These are phyloP conservation scores for Atrichornis clamosus DNA, from an alignment of 2,113 vertebrate genomes.

Conservation along the genomic window DNA sequence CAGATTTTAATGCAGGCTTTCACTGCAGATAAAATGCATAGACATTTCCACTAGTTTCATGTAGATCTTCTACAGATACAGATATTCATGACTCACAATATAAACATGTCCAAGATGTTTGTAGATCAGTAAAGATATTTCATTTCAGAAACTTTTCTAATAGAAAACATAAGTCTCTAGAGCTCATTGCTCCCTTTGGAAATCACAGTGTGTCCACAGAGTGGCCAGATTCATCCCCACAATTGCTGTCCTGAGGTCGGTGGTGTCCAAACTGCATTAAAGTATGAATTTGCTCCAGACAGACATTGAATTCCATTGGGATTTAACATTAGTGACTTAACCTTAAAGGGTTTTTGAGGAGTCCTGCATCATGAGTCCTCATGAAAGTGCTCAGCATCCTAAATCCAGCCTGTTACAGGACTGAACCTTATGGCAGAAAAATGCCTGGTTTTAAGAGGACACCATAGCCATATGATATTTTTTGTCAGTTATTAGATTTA, in stretches of 20 bases:
- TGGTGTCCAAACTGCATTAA: background rate
- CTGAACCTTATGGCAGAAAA: background rate
- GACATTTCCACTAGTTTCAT: background rate
- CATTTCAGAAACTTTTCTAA: background rate
- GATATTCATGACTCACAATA: background rate
- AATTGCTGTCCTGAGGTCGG: background rate
- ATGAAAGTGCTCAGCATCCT: background rate
- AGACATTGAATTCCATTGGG: background rate
- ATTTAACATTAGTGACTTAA: background rate
- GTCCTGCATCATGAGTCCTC: background rate
- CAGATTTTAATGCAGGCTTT: background rate
- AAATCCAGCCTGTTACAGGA: background rate
- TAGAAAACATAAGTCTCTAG: background rate
- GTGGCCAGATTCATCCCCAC: background rate
- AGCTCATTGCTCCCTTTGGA: background rate
- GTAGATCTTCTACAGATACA: background rate
- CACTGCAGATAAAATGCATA: background rate
- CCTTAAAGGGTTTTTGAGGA: background rate
- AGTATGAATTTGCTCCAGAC: background rate
- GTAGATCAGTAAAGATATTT: background rate
- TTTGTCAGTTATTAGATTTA: background rate
- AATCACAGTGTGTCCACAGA: background rate
- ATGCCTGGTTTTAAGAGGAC: background rate
- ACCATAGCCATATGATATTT: background rate
- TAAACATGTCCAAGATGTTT: background rate